Evolutionary conservation across 2,797 vertebrate species (phyloP).

Genomic region (Neostethus bicornis): DNA sequence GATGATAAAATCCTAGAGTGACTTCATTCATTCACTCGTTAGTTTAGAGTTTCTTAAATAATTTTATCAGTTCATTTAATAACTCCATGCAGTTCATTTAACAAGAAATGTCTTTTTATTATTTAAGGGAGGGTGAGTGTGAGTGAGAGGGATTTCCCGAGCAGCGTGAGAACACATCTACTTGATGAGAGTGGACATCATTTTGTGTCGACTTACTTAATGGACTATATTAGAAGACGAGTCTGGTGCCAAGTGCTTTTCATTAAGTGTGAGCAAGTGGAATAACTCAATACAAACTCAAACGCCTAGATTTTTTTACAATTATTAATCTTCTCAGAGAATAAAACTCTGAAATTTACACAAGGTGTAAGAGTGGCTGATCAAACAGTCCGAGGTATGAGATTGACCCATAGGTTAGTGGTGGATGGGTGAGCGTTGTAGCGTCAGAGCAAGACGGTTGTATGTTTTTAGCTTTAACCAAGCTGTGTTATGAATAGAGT

Average conservation of each 20-base stretch:
- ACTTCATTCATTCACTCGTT: not conserved
- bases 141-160: conserved; percentile 19
- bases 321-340: not conserved
- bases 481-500: too few species aligned
- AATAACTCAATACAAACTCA: conserved; percentile 6
- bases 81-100: too few species aligned
- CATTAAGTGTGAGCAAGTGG: conserved; percentile 17
- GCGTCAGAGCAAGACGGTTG: too few species aligned
- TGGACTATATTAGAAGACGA: conserved; percentile 39
- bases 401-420: not conserved
- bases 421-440: too few species aligned
- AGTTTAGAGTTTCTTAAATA: too few species aligned
- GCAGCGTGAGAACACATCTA: conserved; percentile 10
- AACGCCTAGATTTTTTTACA: conserved; percentile 5
- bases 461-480: too few species aligned
- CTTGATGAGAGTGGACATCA: conserved; percentile 24
- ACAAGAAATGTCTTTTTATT: too few species aligned
- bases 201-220: conserved; percentile 50
- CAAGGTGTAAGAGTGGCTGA: not conserved
- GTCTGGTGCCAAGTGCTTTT: conserved; percentile 41
- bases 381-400: not conserved
- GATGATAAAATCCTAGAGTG: not conserved
- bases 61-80: too few species aligned
- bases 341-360: conserved; percentile 1
- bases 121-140: too few species aligned